Conservation (phyloP, 2,888 invertebrate species). For the Drosophila trichaetosa region DNA sequence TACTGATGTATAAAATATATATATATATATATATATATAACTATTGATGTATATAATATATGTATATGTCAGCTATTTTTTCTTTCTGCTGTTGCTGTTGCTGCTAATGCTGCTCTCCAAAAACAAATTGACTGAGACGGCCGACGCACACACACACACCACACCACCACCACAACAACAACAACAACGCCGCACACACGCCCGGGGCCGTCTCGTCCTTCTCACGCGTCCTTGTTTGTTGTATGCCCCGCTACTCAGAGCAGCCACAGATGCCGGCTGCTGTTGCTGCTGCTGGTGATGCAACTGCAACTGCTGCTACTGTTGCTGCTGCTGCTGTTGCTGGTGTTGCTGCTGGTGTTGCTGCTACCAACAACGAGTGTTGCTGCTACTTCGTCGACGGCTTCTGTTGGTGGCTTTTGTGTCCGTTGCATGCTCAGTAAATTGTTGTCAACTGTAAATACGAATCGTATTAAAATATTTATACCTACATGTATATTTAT, state of each 20-base stretch:
- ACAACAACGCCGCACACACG: conserved; percentile 63
- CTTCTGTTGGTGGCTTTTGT: conserved; percentile 49
- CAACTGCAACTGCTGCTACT: conserved; percentile 22
- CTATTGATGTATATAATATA: not conserved
- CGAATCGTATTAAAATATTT: not conserved
- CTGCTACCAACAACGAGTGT: conserved; percentile 21
- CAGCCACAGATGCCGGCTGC: conserved; percentile 44
- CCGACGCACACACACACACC: conserved; percentile 76
- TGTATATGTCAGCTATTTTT: conserved; percentile 18
- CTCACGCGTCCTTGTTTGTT: conserved; percentile 42
- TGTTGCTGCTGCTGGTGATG: conserved; percentile 29
- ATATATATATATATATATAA: not conserved
- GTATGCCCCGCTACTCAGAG: conserved; percentile 53
- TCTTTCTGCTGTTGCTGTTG: conserved; percentile 15
- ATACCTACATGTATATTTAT: not conserved
- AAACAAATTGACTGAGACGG: conserved; percentile 71
- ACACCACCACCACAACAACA: conserved; percentile 46
- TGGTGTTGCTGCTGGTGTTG: conserved; percentile 18
- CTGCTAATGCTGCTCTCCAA: conserved; percentile 30
- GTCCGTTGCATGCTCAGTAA: conserved; percentile 64
- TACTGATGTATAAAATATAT: conserved; percentile 1
- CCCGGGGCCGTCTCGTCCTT: conserved; percentile 77
- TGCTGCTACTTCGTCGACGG: conserved; percentile 63
- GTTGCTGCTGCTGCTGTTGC: conserved; percentile 24
- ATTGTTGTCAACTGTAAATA: conserved; percentile 51